Percentiles rank a stretch among this genome's conserved stretches.
Evolutionary conservation across 1,140 invertebrate species (phyloP).

Genomic region (Leucophenga varia): DNA sequence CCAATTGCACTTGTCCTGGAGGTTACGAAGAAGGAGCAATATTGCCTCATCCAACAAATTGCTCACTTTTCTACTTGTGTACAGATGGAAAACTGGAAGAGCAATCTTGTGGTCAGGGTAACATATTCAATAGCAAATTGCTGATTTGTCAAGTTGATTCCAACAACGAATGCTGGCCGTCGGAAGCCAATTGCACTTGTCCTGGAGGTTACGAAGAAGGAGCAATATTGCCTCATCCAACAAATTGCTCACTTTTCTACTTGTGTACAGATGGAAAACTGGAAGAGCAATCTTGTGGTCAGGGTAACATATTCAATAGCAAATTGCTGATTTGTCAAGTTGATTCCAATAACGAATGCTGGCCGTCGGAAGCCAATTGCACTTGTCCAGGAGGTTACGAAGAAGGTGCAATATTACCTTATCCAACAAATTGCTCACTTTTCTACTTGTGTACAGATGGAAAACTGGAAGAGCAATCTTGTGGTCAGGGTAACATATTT

Average conservation of each 20-base stretch:
- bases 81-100: constrained; percentile 15
- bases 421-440: constrained; percentile 22
- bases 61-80: constrained; percentile 23
- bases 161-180: constrained; percentile 14
- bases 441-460: constrained; percentile 25
- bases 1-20: constrained; percentile 22
- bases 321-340: background rate
- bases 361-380: constrained; percentile 14
- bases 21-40: constrained; percentile 11
- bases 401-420: constrained; percentile 12
- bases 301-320: constrained; percentile 24
- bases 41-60: constrained; percentile 15
- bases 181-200: constrained; percentile 23
- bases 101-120: constrained; percentile 25
- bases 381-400: constrained; percentile 15
- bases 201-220: constrained; percentile 7
- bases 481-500: constrained; percentile 25
- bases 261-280: constrained; percentile 24
- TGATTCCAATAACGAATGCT: constrained; percentile 17
- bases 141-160: constrained; percentile 13
- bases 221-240: constrained; percentile 8
- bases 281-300: constrained; percentile 18
- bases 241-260: constrained; percentile 24
- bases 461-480: constrained; percentile 17
- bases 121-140: constrained; percentile 14